Base-by-base conservation (phyloP, 2,888 invertebrate genomes). In the Cosmia pyralina region DNA sequence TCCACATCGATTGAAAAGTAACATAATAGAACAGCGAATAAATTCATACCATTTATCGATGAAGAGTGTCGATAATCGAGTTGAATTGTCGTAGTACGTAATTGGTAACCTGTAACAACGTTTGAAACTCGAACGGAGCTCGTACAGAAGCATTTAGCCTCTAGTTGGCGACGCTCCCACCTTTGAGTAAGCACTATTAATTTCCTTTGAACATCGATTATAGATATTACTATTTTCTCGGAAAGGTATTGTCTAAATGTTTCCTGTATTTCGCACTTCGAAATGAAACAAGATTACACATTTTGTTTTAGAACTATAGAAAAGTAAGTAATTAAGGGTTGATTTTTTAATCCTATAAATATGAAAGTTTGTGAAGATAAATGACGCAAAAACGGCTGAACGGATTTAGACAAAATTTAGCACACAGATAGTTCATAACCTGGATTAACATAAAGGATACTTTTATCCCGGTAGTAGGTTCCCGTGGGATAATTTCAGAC, bases 201-300 rank as follows among this genome's bases (percentile, higher is more conserved):
- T 78, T 73, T 50, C 41, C 52, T 72, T 65, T 78, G 46, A 73
- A 73, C 59, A 68, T 62, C 64, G 41, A 73, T 68, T 55, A 59
- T 50, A 38, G 53, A n/a, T 48, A 63, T 66, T 53, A 65, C 19
- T 41, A 34, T 44, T 74, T 73, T 74, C 69, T 46, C 13, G 4
- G 34, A 48, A 72, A 15, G 7, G 53, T 53, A 48, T 19, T 52
- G 15, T 28, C 17, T 55, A 55, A 17, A 60, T 60, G 15, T 6
- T 4, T 68, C 34, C 41, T 48, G 13, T 63, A 38, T 65, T 60
- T 73, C 6, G 7, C 28, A 13, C 19, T 13, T 55, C 46, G n/a
- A n/a, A n/a, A n/a, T n/a, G n/a, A n/a, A n/a, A n/a, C n/a, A n/a
- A n/a, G n/a, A n/a, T n/a, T n/a, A n/a, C n/a, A n/a, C n/a, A n/a